Evolutionary conservation across 2,113 vertebrate species (phyloP).

Genomic region (Lates calcarifer): DNA sequence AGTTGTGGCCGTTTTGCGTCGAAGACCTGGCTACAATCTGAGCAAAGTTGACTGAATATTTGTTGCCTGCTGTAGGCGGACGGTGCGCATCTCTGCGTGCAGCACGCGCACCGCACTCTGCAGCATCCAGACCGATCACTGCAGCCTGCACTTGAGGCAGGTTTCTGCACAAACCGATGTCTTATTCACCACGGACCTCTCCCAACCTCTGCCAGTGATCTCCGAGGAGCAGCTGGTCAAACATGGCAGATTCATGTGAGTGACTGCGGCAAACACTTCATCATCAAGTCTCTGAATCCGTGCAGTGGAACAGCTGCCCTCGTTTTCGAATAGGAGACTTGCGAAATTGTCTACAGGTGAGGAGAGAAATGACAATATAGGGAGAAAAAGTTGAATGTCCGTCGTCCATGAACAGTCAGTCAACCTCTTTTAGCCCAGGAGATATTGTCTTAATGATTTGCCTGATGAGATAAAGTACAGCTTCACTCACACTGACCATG

Average conservation of each 20-base stretch:
- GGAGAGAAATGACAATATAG: too few species aligned
- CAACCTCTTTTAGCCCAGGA: neutral
- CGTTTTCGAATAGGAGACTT: neutral
- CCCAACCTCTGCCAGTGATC: slow-evolving; percentile 9
- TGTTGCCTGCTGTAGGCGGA: neutral
- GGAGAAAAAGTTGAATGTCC: neutral
- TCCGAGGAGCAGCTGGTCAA: slow-evolving; percentile 11
- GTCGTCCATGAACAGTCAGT: neutral
- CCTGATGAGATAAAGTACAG: slow-evolving; percentile 24
- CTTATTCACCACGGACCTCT: neutral
- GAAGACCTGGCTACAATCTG: neutral
- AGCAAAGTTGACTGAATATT: slow-evolving; percentile 37
- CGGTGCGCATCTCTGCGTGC: slow-evolving; percentile 45
- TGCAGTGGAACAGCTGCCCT: neutral
- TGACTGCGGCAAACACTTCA: neutral
- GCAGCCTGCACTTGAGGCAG: slow-evolving; percentile 51
- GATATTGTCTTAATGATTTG: slow-evolving; percentile 26
- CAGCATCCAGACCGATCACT: slow-evolving; percentile 57
- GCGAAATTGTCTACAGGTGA: neutral
- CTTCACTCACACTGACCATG: slow-evolving; percentile 16
- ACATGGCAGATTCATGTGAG: slow-evolving; percentile 50
- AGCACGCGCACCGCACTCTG: slow-evolving; percentile 54
- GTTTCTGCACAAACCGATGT: slow-evolving; percentile 7
- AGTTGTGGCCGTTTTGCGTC: neutral
- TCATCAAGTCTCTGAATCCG: too few species aligned